Evolutionary conservation across 2,113 vertebrate genomes (phyloP), one percentile per base, ranked within the genome.

Genomic region (Sialia sialis): DNA sequence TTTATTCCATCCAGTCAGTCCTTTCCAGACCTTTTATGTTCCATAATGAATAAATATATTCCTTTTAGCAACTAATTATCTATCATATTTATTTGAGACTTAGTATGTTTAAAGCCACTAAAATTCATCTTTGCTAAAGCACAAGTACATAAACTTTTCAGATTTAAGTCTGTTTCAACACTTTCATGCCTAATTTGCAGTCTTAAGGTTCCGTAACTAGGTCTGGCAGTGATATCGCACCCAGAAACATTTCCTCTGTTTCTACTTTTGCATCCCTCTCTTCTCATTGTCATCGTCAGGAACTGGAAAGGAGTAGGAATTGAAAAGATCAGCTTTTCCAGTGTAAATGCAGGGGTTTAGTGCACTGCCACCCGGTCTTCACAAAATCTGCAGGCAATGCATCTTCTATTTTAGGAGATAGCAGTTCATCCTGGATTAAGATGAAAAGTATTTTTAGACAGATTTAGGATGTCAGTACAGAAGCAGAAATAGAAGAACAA

Each of bases 191-290:
- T 69, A 38, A 54, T 49, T 79, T 73, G 10, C 27, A 56, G 6
- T 8, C 21, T 51, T 60, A 21, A 27, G 2, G 4, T 39, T 56
- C 13, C 17, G 86, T 90, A 0, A 0, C 56, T 36, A 36, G 5
- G 5, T 82, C 10, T 27, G 48, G 14, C 25, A 73, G 10, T 0
- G 0, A n/a, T 56, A 16, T 11, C 16, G 3, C 21, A 44, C 2
- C 2, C n/a, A 85, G 67, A 32, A 85, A 38, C 14, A 7, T 69
- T 70, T 39, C 15, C 23, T 81, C 29, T 63, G 7, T 55, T 92
- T 92, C 29, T 62, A 26, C 32, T 51, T 85, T 83, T 79, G 27
- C 44, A 64, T 56, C 9, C 27, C 6, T 2, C 16, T 83, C 32
- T 87, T 80, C 34, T 74, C 34, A 6, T 68, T 76, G 25, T 56